phyloP scores from a whole-genome alignment of 2,797 vertebrate genomes.

The Anolis apletophallus region DNA sequence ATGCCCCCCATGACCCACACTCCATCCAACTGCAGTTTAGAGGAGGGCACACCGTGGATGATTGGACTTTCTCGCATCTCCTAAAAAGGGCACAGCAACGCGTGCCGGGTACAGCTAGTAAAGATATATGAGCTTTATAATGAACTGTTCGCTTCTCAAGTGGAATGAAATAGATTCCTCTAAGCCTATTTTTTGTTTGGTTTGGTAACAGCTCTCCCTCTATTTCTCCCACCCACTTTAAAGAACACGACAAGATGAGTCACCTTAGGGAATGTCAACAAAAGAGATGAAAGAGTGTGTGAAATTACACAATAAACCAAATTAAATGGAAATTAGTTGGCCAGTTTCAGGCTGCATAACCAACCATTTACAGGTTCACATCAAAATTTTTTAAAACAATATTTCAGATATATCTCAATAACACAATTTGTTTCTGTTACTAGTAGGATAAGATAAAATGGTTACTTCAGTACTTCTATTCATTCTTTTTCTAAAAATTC shows the following conservation, averaged over 20 bases:
- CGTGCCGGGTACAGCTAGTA: too few species aligned
- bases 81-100: too few species aligned
- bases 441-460: background rate
- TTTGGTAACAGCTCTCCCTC: conserved; percentile 13
- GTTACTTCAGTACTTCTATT: background rate
- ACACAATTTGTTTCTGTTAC: too few species aligned
- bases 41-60: too few species aligned
- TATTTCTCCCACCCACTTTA: background rate
- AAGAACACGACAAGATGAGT: background rate
- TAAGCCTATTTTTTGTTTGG: background rate
- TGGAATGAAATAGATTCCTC: background rate
- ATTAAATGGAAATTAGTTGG: conserved; percentile 23
- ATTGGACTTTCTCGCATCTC: too few species aligned
- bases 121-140: background rate
- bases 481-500: background rate
- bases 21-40: too few species aligned
- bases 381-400: background rate
- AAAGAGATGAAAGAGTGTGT: conserved; percentile 8
- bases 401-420: background rate
- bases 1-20: too few species aligned
- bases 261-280: background rate
- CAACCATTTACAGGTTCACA: background rate
- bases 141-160: background rate
- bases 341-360: background rate
- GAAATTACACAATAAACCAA: conserved; percentile 25